These are phyloP conservation scores for Carassius carassius DNA, from an alignment of 2,113 vertebrate species.

Conservation along the genomic window DNA sequence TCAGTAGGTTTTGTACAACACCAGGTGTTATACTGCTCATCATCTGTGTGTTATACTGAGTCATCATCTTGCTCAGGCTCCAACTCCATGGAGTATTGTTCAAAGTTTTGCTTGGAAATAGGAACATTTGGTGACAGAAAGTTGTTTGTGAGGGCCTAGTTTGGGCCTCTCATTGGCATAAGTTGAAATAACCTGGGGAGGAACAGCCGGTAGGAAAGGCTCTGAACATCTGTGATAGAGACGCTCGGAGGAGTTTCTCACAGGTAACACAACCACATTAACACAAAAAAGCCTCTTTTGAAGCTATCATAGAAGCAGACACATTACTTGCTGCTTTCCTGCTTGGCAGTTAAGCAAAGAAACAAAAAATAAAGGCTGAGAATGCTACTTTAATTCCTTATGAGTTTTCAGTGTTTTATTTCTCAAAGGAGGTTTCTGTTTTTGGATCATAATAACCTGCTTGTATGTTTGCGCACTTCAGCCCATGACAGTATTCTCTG, in stretches of 20 bases:
- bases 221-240: slow-evolving; percentile 51
- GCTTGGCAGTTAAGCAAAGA: slow-evolving; percentile 17
- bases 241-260: slow-evolving; percentile 19
- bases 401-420: slow-evolving; percentile 24
- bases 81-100: slow-evolving; percentile 28
- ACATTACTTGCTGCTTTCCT: slow-evolving; percentile 32
- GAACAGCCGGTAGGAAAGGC: slow-evolving; percentile 35
- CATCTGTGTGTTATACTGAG: neutral
- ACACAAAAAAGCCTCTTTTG: slow-evolving; percentile 15
- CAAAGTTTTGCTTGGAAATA: slow-evolving; percentile 42
- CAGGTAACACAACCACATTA: slow-evolving; percentile 25
- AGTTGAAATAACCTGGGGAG: slow-evolving; percentile 49
- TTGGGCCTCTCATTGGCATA: slow-evolving; percentile 37
- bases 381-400: slow-evolving; percentile 24
- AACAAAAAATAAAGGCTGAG: neutral
- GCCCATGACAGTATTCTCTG: slow-evolving; percentile 6
- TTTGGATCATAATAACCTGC: slow-evolving; percentile 19
- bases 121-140: slow-evolving; percentile 34
- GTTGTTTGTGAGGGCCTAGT: slow-evolving; percentile 33
- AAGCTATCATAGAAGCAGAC: slow-evolving; percentile 35
- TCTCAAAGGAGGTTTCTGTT: slow-evolving; percentile 34
- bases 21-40: neutral
- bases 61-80: slow-evolving; percentile 22
- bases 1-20: neutral
- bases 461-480: slow-evolving; percentile 7